Base-by-base conservation (phyloP, 2,113 vertebrate species). In the Sprattus sprattus region DNA sequence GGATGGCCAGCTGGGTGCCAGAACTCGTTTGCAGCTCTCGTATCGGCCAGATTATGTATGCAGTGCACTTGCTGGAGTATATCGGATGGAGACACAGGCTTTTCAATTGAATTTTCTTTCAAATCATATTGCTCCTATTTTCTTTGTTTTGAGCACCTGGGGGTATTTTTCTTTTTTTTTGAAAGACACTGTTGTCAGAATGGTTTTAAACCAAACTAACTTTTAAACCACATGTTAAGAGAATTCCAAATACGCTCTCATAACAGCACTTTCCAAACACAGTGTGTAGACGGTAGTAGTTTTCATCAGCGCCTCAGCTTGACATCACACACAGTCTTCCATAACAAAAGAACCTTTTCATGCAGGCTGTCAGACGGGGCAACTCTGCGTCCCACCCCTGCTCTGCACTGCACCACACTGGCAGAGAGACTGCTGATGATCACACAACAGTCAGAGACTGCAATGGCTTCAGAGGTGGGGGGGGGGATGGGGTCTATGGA, bases 381-480 rank as follows among this genome's bases (percentile, higher is more conserved):
- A 78, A 78, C 39, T 78, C 10, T 4, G 13, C 39, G 71, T 78
- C 71, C 71, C 71, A 78, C 71, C 71, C 71, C 71, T 32, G 28
- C n/a, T n/a, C n/a, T n/a, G n/a, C n/a, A n/a, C n/a, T n/a, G 44
- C 71, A 6, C 71, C 71, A 28, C 71, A 78, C 5, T 5, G 71
- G 11, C 71, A 13, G 71, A 28, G 71, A 78, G 71, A 78, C 15
- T 28, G 71, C 25, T 78, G 71, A 78, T 78, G 25, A 78, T 78
- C 71, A 78, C 11, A 78, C 71, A 78, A 39, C 71, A 78, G 71
- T 78, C 71, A 44, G 71, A 78, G 28, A 32, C 64, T 13, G n/a
- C 2, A 10, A 71, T 71, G 25, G 22, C 64, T 9, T 25, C 28
- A 8, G 64, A 28, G 64, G 64, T 2, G n/a, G n/a, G n/a, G n/a